Conservation (phyloP, 2,113 vertebrate genomes). For the Raja brachyura region DNA sequence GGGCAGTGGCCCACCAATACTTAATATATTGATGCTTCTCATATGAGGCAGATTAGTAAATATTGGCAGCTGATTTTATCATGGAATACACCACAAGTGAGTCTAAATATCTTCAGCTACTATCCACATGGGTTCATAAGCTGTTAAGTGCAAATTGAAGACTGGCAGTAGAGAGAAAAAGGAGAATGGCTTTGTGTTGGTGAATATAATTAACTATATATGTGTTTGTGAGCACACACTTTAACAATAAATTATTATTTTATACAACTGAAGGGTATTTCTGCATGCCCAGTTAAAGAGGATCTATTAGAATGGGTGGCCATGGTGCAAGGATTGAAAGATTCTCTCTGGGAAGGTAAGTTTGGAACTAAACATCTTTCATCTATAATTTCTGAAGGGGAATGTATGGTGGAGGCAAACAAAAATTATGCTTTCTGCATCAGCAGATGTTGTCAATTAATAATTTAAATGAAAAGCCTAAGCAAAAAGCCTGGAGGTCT, state of each 20-base stretch:
- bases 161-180: too few relatives aligned
- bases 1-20: neutral
- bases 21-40: neutral
- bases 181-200: too few relatives aligned
- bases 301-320: slow-evolving; percentile 49
- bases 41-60: neutral
- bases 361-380: neutral
- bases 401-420: neutral
- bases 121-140: neutral
- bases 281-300: slow-evolving; percentile 44
- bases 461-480: slow-evolving; percentile 26
- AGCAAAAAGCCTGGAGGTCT: neutral
- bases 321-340: slow-evolving; percentile 48
- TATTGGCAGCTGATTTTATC: neutral
- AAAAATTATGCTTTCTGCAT: neutral
- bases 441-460: slow-evolving; percentile 17
- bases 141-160: neutral
- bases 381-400: slow-evolving; percentile 2
- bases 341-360: slow-evolving; percentile 53
- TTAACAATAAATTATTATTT: neutral
- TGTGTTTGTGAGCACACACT: neutral
- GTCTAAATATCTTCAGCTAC: neutral
- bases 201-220: neutral
- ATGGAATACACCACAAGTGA: neutral
- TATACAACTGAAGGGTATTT: slow-evolving; percentile 45